phyloP scores from a whole-genome alignment of 2,797 vertebrate species.

The Danio choprae region DNA sequence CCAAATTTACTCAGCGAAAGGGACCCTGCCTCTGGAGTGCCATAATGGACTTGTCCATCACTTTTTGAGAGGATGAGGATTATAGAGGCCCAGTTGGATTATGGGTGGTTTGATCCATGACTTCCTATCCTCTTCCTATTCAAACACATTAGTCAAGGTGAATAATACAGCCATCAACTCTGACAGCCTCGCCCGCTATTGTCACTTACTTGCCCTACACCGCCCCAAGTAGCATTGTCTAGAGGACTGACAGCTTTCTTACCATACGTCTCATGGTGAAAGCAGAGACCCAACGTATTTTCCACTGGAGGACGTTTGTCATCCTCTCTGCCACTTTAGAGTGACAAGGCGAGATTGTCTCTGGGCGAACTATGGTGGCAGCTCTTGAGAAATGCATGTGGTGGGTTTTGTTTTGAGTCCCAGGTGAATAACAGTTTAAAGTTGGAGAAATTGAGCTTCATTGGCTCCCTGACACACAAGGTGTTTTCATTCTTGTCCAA shows the following conservation, averaged over 20 bases:
- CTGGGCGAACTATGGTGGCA: neutral
- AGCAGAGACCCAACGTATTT: conserved; percentile 67
- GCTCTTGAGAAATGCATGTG: conserved; percentile 17
- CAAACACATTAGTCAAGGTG: conserved; percentile 70
- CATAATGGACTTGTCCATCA: conserved; percentile 66
- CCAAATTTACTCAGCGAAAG: conserved; percentile 42
- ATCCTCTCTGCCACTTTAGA: conserved; percentile 75
- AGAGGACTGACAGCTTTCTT: conserved; percentile 73
- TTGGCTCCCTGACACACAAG: neutral
- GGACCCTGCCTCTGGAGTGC: conserved; percentile 26
- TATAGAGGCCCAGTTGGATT: conserved; percentile 54
- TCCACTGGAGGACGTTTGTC: conserved; percentile 76
- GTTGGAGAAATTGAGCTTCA: neutral
- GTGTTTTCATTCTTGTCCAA: too few species aligned
- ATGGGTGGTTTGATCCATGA: conserved; percentile 61
- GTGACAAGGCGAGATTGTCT: conserved; percentile 71
- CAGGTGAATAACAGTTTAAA: conserved; percentile 11
- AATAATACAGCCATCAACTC: conserved; percentile 76
- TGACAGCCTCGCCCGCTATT: conserved; percentile 66
- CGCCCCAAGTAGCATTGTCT: conserved; percentile 72
- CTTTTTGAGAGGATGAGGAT: conserved; percentile 49
- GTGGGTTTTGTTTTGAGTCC: neutral
- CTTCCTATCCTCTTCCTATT: conserved; percentile 63
- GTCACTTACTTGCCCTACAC: conserved; percentile 53
- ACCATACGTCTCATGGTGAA: conserved; percentile 68